Percentiles rank a stretch among this genome's conserved stretches.
phyloP scores from a whole-genome alignment of 2,888 invertebrate species.

The Diarsia brunnea region DNA sequence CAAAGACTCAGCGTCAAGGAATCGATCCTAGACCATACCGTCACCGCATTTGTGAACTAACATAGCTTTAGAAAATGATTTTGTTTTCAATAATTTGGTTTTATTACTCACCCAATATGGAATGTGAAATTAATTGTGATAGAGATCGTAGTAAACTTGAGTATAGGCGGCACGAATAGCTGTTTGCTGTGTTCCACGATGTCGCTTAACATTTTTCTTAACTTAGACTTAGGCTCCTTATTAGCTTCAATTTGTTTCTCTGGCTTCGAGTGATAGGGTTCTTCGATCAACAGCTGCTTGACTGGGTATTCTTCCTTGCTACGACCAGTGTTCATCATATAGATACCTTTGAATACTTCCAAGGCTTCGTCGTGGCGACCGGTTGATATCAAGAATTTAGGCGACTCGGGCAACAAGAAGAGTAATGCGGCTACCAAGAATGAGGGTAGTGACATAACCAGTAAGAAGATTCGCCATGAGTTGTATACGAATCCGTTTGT shows the following conservation, averaged over 20 bases:
- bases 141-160: slow-evolving; percentile 95
- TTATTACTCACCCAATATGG: slow-evolving; percentile 94
- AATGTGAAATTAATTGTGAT: slow-evolving; percentile 97
- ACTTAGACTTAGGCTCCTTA: slow-evolving; percentile 92
- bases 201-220: slow-evolving; percentile 93
- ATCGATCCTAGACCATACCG: too few species aligned
- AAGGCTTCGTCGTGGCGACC: slow-evolving; percentile 95
- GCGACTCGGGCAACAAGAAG: slow-evolving; percentile 96
- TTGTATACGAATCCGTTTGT: slow-evolving; percentile 94
- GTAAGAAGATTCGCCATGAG: slow-evolving; percentile 97
- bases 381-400: slow-evolving; percentile 95
- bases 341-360: slow-evolving; percentile 95
- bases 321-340: slow-evolving; percentile 95
- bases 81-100: background rate
- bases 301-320: slow-evolving; percentile 94
- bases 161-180: slow-evolving; percentile 94
- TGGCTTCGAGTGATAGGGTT: slow-evolving; percentile 84
- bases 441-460: slow-evolving; percentile 97
- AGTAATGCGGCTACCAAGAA: slow-evolving; percentile 96
- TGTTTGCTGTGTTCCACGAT: slow-evolving; percentile 95
- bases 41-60: background rate
- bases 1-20: too few species aligned
- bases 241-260: slow-evolving; percentile 92
- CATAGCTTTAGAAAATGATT: background rate
- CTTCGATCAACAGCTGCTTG: slow-evolving; percentile 92